Evolutionary conservation across 2,888 invertebrate species (phyloP).

Genomic region (Lissonota sp.): DNA sequence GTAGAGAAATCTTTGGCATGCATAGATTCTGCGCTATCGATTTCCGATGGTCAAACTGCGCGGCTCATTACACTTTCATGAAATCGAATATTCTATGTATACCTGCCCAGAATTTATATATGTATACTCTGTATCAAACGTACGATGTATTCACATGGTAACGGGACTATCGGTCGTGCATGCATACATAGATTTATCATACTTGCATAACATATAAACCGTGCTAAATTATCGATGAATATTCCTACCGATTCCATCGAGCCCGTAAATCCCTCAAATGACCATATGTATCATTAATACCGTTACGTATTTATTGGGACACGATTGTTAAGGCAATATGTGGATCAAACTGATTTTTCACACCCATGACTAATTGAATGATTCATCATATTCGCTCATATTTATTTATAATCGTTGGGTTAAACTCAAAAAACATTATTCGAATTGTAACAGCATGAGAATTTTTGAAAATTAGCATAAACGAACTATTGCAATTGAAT

Average conservation of each 20-base stretch:
- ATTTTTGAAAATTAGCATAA: no score
- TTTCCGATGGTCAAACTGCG: constrained; percentile 51
- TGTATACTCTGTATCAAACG: neutral
- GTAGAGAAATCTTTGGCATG: constrained; percentile 28
- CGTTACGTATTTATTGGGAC: neutral
- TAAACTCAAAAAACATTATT: no score
- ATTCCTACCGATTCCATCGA: constrained; percentile 16
- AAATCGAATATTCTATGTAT: constrained; percentile 44
- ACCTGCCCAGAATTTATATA: neutral
- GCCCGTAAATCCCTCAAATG: constrained; percentile 36
- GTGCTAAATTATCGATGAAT: constrained; percentile 30
- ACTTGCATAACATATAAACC: constrained; percentile 16
- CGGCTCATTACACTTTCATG: constrained; percentile 57
- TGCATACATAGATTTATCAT: neutral
- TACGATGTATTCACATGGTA: neutral
- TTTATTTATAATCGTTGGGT: neutral
- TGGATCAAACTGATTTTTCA: neutral
- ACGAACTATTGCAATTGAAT: no score
- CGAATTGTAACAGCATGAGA: no score
- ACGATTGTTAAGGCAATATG: neutral
- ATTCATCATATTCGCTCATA: neutral
- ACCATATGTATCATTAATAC: constrained; percentile 16
- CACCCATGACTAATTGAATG: neutral
- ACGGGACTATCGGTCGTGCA: neutral
- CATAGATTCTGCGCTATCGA: constrained; percentile 46